Base-by-base conservation (phyloP, 2,113 vertebrate genomes). In the Bufo gargarizans region DNA sequence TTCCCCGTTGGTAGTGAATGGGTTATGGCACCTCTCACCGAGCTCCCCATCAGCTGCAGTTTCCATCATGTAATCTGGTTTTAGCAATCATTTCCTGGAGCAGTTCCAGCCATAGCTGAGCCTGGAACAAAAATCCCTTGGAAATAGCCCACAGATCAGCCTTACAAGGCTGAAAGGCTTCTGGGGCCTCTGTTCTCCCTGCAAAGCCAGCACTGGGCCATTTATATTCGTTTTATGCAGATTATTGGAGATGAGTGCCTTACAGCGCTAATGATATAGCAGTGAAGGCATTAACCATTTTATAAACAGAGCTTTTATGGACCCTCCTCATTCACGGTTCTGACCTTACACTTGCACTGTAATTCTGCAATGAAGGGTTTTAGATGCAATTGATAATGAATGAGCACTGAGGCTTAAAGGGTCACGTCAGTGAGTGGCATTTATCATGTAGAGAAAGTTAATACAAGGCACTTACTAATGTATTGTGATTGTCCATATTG, bases 1-100 rank as follows among this genome's bases (percentile, higher is more conserved):
- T 49, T 45, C 43, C 47, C 19, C 1, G 10, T 55, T 63, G 72
- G 86, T 58, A 65, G 17, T 82, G 86, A 88, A 88, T 9, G 80
- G 87, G 87, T 88, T 88, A 77, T 84, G 71, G 58, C 87, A 77
- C 81, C 87, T 88, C 61, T 93, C 84, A 93, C 82, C 92, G 88
- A 5, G 1, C 6, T 1, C 86, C 86, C 86, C 92, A 91, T 91
- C 92, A 91, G 85, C 90, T 89, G 87, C 89, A 93, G 90, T 95
- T 94, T 94, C 92, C 94, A 94, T 94, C 90, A 90, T 94, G 92
- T 94, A 94, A 95, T 95, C 91, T 91, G 91, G 90, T 92, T 88
- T 92, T 93, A 94, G 91, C 91, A 93, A 80, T 93, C 92, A 88
- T 93, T 95, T 94, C 93, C 93, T 95, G 94, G 94, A 92, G 92